These are phyloP conservation scores for Nymphicus hollandicus DNA, from an alignment of 2,113 vertebrate genomes.

Conservation along the genomic window DNA sequence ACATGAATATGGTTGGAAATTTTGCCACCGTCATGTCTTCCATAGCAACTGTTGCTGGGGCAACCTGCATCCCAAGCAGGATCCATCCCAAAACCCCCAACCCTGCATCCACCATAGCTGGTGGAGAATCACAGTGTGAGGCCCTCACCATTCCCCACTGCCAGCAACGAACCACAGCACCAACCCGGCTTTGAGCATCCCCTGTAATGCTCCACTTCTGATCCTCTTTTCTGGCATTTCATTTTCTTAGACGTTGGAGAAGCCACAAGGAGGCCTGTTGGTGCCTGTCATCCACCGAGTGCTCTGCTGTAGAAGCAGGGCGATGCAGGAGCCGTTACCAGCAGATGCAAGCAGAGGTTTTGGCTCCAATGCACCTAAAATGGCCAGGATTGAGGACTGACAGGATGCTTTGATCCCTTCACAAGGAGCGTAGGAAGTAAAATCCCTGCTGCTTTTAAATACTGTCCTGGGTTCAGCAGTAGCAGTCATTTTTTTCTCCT, in stretches of 20 bases:
- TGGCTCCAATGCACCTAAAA: neutral
- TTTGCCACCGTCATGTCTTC: neutral
- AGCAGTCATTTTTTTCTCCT: too few species aligned
- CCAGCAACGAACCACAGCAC: neutral
- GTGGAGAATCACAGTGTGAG: accelerated
- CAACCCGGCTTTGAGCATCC: neutral
- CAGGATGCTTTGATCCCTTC: neutral
- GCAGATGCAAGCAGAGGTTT: neutral
- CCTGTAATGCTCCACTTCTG: neutral
- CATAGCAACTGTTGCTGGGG: constrained; percentile 35
- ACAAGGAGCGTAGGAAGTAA: neutral
- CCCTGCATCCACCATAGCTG: neutral
- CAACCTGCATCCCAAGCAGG: constrained; percentile 21
- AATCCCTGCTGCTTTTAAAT: neutral
- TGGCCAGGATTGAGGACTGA: accelerated
- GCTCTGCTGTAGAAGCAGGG: neutral
- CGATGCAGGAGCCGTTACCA: neutral
- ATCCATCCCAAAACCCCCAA: neutral
- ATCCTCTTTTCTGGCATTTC: neutral
- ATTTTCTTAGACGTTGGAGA: neutral
- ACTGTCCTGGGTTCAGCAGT: too few species aligned
- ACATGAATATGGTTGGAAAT: neutral
- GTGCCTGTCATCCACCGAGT: accelerated
- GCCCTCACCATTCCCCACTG: accelerated
- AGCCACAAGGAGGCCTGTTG: neutral